Conservation (phyloP, 2,888 invertebrate species). For the Agrochola lychnidis region DNA sequence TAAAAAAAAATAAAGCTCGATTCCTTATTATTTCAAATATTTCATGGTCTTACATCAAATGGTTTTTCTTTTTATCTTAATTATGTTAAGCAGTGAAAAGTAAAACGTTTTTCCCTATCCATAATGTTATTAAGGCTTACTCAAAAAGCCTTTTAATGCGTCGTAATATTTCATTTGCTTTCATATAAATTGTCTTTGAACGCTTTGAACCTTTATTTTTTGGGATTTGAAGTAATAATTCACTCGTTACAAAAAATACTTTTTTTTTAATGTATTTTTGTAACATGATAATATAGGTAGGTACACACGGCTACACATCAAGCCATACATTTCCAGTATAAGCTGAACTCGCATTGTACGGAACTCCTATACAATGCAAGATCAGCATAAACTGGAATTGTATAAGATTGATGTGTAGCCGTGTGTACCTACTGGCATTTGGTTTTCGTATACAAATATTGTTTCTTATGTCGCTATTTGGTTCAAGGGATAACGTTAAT, state of each 20-base stretch:
- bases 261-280: neutral
- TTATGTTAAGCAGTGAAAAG: neutral
- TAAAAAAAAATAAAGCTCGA: neutral
- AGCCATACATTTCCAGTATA: too few species aligned
- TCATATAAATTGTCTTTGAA: neutral
- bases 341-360: too few species aligned
- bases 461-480: neutral
- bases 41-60: neutral
- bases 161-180: conserved; percentile 11
- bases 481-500: neutral
- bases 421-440: neutral
- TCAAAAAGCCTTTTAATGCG: conserved; percentile 29
- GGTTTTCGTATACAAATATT: neutral
- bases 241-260: neutral
- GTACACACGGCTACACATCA: too few species aligned
- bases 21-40: neutral
- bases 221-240: neutral
- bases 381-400: too few species aligned
- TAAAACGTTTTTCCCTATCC: neutral
- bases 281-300: neutral
- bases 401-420: too few species aligned
- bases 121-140: neutral
- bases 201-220: neutral
- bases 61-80: neutral
- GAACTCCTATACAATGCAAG: too few species aligned